Percentiles rank a stretch among this genome's conserved stretches.
Evolutionary conservation across 2,888 invertebrate species (phyloP).

Genomic region (Tinea trinotella): DNA sequence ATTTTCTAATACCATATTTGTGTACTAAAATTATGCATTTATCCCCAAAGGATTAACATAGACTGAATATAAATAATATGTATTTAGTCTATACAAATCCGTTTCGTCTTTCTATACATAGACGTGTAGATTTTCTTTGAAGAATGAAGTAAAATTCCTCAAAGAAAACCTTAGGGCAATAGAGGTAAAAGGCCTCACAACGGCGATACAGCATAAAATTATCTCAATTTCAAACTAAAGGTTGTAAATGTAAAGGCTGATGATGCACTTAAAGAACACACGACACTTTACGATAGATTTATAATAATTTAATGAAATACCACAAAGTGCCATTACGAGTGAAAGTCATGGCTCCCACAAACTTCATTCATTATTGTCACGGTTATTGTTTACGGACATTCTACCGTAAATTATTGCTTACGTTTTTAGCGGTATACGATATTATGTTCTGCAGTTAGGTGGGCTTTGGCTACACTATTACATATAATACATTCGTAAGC

Average conservation of each 20-base stretch:
- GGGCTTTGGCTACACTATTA: not conserved
- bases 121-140: too few relatives aligned
- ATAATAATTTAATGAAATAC: conserved; percentile 9
- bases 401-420: conserved; percentile 17
- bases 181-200: not conserved
- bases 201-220: not conserved
- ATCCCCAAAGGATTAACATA: not conserved
- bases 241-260: not conserved
- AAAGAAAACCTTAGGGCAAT: not conserved
- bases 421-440: conserved; percentile 3
- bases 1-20: too few relatives aligned
- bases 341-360: conserved; percentile 16
- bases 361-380: conserved; percentile 15
- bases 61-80: too few relatives aligned
- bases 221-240: not conserved
- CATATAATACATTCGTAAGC: not conserved
- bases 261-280: not conserved
- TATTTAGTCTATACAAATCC: too few relatives aligned
- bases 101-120: too few relatives aligned
- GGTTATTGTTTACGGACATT: conserved; percentile 14
- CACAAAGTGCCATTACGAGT: conserved; percentile 11
- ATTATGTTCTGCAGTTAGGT: not conserved
- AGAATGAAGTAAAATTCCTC: too few relatives aligned
- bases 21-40: not conserved
- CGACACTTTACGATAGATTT: not conserved